A percentile compares a stretch with the other conserved stretches of the same genome.
Conservation (phyloP, 2,797 vertebrate genomes). For the Euphonia xanthogaster region DNA sequence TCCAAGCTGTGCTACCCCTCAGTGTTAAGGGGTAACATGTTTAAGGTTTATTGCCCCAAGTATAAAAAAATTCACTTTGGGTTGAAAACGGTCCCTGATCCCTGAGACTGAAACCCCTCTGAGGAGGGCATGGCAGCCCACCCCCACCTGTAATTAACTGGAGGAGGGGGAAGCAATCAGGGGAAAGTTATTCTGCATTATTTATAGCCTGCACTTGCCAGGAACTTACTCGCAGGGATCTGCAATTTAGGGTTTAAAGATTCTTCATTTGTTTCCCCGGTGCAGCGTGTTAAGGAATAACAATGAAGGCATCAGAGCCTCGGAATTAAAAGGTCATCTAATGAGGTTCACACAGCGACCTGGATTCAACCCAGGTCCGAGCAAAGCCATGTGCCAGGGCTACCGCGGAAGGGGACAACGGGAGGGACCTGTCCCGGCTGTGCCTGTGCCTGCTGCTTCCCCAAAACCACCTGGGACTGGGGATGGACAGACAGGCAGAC, state of each 20-base stretch:
- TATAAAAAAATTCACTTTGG: neutral
- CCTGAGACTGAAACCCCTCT: neutral
- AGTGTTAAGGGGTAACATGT: neutral
- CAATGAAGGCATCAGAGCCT: slow-evolving; percentile 30
- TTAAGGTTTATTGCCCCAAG: neutral
- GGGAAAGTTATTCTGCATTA: slow-evolving; percentile 60
- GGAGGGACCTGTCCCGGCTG: neutral
- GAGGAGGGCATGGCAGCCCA: neutral
- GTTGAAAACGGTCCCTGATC: neutral
- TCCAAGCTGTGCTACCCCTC: neutral
- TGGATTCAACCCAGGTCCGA: neutral
- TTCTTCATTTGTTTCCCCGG: slow-evolving; percentile 38
- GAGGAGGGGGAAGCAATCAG: slow-evolving; percentile 58
- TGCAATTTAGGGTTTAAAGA: slow-evolving; percentile 65
- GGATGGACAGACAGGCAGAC: fast-evolving
- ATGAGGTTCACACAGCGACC: neutral
- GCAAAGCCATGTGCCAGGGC: neutral
- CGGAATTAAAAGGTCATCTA: slow-evolving; percentile 11
- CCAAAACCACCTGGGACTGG: neutral
- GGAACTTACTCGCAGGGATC: slow-evolving; percentile 55
- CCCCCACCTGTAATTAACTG: neutral
- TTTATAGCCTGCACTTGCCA: slow-evolving; percentile 62
- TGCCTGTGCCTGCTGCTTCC: neutral
- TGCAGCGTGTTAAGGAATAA: slow-evolving; percentile 41
- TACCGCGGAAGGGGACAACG: fast-evolving